Percentiles rank a stretch among this genome's conserved stretches.
These are phyloP conservation scores for Odontophorus gujanensis DNA, from an alignment of 2,113 vertebrate genomes.

Conservation along the genomic window DNA sequence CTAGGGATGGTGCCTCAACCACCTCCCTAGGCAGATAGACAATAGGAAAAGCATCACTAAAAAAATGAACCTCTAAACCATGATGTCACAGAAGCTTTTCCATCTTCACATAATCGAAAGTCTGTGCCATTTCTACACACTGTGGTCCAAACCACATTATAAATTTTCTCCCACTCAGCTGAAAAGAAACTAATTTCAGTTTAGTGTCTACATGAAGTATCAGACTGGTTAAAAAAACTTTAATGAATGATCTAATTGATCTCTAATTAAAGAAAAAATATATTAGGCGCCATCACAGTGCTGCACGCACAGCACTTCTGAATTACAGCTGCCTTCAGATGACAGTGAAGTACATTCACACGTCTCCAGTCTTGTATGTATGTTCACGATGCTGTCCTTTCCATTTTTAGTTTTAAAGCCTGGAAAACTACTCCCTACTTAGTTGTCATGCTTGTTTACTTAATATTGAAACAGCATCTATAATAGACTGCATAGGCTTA, in stretches of 20 bases:
- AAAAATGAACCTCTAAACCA: neutral
- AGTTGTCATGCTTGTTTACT: neutral
- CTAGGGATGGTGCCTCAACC: too few relatives aligned
- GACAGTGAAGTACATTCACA: fast-evolving
- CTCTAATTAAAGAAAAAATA: neutral
- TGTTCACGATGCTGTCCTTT: neutral
- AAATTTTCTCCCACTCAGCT: neutral
- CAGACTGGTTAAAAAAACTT: neutral
- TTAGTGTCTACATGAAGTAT: fast-evolving
- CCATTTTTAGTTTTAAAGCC: neutral
- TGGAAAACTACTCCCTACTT: neutral
- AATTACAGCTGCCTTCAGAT: neutral
- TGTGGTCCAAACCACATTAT: neutral
- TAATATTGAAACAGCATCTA: neutral
- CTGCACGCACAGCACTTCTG: fast-evolving
- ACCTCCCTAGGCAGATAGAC: too few relatives aligned
- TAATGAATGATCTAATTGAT: neutral
- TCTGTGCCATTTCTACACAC: neutral
- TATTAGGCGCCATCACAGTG: neutral
- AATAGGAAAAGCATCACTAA: neutral
- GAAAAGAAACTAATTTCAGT: neutral
- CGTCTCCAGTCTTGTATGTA: fast-evolving
- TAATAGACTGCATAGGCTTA: neutral
- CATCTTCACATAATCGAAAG: neutral
- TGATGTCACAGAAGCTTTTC: neutral